Conservation (phyloP, 2,113 vertebrate species). For the Centropus unirufus region DNA sequence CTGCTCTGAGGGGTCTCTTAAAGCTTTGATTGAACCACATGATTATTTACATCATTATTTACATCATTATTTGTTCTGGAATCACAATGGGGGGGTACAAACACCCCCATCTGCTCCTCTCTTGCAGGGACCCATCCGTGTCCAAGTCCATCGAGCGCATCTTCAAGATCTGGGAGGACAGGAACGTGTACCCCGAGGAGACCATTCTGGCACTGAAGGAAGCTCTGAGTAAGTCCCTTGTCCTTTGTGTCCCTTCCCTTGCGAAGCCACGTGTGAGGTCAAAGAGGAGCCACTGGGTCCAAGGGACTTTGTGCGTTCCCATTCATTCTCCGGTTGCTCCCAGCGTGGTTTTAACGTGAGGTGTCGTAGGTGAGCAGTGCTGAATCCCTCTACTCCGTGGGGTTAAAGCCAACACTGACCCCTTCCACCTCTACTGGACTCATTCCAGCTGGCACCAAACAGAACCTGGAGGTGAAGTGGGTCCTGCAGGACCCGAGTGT, state of each 20-base stretch:
- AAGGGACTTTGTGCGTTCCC: accelerated
- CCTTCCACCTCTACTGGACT: background rate
- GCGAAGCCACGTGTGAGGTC: accelerated
- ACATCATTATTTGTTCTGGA: background rate
- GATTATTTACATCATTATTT: background rate
- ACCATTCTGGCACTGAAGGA: conserved; percentile 87
- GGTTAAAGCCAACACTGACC: background rate
- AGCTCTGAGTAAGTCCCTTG: conserved; percentile 76
- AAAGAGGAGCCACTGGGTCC: background rate
- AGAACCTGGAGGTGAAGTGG: background rate
- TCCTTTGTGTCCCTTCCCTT: background rate
- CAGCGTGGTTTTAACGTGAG: accelerated
- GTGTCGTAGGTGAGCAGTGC: background rate
- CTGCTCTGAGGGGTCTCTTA: background rate
- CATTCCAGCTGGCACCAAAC: background rate
- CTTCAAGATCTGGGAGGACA: conserved; percentile 96
- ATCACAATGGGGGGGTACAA: accelerated
- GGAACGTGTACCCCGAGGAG: conserved; percentile 93
- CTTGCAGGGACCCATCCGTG: conserved; percentile 88
- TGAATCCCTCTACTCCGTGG: background rate
- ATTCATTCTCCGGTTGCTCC: background rate
- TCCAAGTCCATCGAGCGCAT: conserved; percentile 94
- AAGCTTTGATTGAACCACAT: background rate
- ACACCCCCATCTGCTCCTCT: background rate
- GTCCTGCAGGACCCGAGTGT: accelerated